These are phyloP conservation scores for Plusia festucae DNA, from an alignment of 2,888 invertebrate species.

Conservation along the genomic window DNA sequence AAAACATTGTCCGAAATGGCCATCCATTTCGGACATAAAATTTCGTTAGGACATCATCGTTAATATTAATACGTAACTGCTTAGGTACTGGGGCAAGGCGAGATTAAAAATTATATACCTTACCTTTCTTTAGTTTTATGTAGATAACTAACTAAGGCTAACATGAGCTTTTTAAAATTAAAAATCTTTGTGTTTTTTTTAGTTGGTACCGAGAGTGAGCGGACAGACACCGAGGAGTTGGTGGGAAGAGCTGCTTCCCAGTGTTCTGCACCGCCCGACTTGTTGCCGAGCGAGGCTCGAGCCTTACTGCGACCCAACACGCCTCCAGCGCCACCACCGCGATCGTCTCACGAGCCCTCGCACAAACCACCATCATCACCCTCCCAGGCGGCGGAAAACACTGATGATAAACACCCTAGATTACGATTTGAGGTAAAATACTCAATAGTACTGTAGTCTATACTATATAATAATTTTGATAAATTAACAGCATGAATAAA, in stretches of 20 bases:
- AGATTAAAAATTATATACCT: too few species aligned
- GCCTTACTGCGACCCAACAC: conserved; percentile 81
- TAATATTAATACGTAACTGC: too few species aligned
- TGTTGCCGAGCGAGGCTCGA: conserved; percentile 89
- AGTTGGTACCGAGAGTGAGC: conserved; percentile 91
- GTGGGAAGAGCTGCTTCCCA: conserved; percentile 91
- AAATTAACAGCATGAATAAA: neutral
- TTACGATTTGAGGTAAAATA: conserved; percentile 81
- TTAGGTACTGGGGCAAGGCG: too few species aligned
- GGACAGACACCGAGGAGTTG: conserved; percentile 92
- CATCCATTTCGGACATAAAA: too few species aligned
- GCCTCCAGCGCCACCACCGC: conserved; percentile 60
- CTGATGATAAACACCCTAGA: conserved; percentile 79
- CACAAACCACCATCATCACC: conserved; percentile 66
- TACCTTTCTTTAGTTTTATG: too few species aligned
- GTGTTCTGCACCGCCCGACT: conserved; percentile 91
- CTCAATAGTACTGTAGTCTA: too few species aligned
- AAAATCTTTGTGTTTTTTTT: conserved; percentile 68
- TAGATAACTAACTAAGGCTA: neutral
- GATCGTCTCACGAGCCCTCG: conserved; percentile 55
- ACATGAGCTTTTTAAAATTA: neutral
- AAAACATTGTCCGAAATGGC: too few species aligned
- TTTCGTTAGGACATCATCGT: too few species aligned
- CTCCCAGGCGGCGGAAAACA: conserved; percentile 63
- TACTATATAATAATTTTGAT: neutral